These are phyloP conservation scores for Melinopterus prodromus DNA, from an alignment of 2,888 invertebrate genomes.

Conservation along the genomic window DNA sequence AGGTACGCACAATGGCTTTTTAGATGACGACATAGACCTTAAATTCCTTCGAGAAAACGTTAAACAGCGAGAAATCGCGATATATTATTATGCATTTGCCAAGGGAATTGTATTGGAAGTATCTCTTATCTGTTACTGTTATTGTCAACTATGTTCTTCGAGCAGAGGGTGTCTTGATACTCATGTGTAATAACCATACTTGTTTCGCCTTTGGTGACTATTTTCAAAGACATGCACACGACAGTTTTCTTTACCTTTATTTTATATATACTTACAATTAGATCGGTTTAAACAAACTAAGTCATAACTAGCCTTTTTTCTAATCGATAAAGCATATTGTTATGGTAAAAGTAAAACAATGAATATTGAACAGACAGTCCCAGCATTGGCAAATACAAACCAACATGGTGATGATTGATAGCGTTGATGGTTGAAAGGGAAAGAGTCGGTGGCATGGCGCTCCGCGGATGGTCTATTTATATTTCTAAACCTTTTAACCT, in stretches of 20 bases:
- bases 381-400: slow-evolving; percentile 16
- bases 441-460: slow-evolving; percentile 12
- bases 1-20: neutral
- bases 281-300: neutral
- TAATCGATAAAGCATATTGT: neutral
- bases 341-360: neutral
- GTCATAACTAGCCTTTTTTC: neutral
- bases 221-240: neutral
- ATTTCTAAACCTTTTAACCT: slow-evolving; percentile 30
- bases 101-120: neutral
- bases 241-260: too few species aligned
- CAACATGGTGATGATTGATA: slow-evolving; percentile 27
- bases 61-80: neutral
- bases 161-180: neutral
- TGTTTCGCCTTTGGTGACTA: neutral
- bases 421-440: slow-evolving; percentile 10
- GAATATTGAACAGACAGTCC: neutral
- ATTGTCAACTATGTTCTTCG: neutral
- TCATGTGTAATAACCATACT: neutral
- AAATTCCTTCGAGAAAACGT: neutral
- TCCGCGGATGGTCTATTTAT: slow-evolving; percentile 5
- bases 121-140: neutral
- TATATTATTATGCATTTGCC: neutral
- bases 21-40: too few species aligned
- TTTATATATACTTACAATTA: too few species aligned